phyloP scores from a whole-genome alignment of 1,140 invertebrate genomes.

The Eufriesea mexicana region DNA sequence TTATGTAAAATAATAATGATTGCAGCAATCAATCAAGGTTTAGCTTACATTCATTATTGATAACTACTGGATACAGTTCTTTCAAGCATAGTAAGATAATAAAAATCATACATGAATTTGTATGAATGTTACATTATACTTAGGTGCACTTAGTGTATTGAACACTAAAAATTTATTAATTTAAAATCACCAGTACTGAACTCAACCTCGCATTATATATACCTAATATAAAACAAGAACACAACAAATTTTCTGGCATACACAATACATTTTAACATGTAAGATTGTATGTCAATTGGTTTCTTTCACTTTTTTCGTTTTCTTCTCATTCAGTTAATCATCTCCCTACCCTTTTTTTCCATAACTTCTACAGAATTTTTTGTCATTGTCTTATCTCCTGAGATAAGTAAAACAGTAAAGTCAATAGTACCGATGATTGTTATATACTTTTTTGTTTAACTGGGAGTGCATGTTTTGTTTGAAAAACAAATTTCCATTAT shows the following conservation, averaged over 20 bases:
- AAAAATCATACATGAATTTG: conserved; percentile 49
- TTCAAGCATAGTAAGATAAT: conserved; percentile 27
- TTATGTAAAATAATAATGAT: conserved; percentile 58
- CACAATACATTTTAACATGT: conserved; percentile 80
- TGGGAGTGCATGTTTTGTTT: conserved; percentile 59
- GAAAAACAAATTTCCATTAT: conserved; percentile 67
- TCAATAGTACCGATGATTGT: conserved; percentile 61
- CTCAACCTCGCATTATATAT: conserved; percentile 71
- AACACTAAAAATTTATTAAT: conserved; percentile 62
- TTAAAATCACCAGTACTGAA: conserved; percentile 72
- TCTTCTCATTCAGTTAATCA: conserved; percentile 56
- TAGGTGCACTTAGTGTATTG: conserved; percentile 45
- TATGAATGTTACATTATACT: conserved; percentile 45
- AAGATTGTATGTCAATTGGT: conserved; percentile 77
- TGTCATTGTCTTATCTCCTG: conserved; percentile 41
- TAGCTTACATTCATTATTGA: conserved; percentile 69
- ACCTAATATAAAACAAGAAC: conserved; percentile 82
- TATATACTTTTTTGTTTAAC: conserved; percentile 57
- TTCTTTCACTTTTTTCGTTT: conserved; percentile 56
- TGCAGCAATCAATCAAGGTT: conserved; percentile 51
- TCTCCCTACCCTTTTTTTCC: conserved; percentile 59
- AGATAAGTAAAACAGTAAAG: conserved; percentile 65
- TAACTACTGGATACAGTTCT: conserved; percentile 52
- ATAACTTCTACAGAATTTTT: conserved; percentile 64
- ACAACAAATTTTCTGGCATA: conserved; percentile 81